These are phyloP conservation scores for Panzeria rudis DNA, from an alignment of 2,888 invertebrate genomes.

Conservation along the genomic window DNA sequence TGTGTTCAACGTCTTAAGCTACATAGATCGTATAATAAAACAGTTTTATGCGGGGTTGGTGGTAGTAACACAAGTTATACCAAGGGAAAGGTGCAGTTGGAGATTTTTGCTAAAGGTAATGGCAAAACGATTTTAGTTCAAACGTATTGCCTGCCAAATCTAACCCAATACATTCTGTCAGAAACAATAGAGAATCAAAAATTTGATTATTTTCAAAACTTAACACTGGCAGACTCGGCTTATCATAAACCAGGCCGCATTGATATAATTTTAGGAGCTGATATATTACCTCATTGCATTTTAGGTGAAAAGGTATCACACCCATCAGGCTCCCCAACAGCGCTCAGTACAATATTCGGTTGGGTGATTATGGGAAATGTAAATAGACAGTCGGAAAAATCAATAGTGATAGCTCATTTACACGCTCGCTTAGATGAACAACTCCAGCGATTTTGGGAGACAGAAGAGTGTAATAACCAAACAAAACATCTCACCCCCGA, in stretches of 20 bases:
- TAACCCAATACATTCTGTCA: too few species aligned
- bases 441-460: constrained; percentile 64
- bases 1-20: too few species aligned
- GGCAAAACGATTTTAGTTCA: too few species aligned
- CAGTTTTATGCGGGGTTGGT: too few species aligned
- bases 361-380: constrained; percentile 62
- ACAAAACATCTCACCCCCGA: background rate
- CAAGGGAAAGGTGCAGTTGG: too few species aligned
- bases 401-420: constrained; percentile 34
- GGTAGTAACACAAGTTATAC: too few species aligned
- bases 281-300: constrained; percentile 51
- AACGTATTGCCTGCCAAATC: background rate
- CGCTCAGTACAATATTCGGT: constrained; percentile 63
- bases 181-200: too few species aligned
- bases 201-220: constrained; percentile 51
- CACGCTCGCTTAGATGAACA: constrained; percentile 35
- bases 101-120: too few species aligned
- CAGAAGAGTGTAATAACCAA: constrained; percentile 44
- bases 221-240: background rate
- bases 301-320: constrained; percentile 40
- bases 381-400: background rate
- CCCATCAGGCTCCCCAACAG: constrained; percentile 51
- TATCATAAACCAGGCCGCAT: too few species aligned
- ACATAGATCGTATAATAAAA: too few species aligned
- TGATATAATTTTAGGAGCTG: constrained; percentile 16